These are phyloP conservation scores for Apistogramma diplotaenia DNA, from an alignment of 2,113 vertebrate species.

Conservation along the genomic window DNA sequence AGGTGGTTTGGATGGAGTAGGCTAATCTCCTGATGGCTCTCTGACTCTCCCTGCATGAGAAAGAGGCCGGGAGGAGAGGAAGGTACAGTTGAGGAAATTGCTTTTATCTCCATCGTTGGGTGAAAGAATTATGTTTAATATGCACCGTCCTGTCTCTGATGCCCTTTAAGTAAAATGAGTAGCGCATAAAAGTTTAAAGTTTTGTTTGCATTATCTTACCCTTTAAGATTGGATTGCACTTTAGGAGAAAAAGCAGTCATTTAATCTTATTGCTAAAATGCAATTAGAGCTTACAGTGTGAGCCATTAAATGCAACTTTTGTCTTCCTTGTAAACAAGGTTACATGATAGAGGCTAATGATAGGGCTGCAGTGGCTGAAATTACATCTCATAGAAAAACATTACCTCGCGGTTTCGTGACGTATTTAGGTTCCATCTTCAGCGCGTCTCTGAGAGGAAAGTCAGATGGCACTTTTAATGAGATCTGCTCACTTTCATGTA, in stretches of 20 bases:
- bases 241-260: background rate
- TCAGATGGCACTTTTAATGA: conserved; percentile 24
- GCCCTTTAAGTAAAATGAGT: conserved; percentile 9
- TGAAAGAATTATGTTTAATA: conserved; percentile 8
- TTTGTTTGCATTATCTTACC: conserved; percentile 11
- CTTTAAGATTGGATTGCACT: background rate
- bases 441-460: background rate
- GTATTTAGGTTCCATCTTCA: conserved; percentile 3
- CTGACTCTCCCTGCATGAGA: conserved; percentile 11
- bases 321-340: conserved; percentile 16
- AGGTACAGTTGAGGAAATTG: background rate
- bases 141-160: conserved; percentile 25
- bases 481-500: conserved; percentile 29
- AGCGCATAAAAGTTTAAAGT: conserved; percentile 10
- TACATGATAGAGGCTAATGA: conserved; percentile 11
- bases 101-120: conserved; percentile 1
- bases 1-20: background rate
- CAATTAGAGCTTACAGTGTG: conserved; percentile 13
- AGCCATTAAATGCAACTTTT: conserved; percentile 32
- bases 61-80: background rate
- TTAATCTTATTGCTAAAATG: conserved; percentile 11
- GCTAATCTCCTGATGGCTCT: conserved; percentile 9
- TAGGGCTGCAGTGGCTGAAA: background rate
- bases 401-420: background rate
- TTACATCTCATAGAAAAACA: background rate